Evolutionary conservation across 2,888 invertebrate species (phyloP).

Genomic region (Hipparchia semele): DNA sequence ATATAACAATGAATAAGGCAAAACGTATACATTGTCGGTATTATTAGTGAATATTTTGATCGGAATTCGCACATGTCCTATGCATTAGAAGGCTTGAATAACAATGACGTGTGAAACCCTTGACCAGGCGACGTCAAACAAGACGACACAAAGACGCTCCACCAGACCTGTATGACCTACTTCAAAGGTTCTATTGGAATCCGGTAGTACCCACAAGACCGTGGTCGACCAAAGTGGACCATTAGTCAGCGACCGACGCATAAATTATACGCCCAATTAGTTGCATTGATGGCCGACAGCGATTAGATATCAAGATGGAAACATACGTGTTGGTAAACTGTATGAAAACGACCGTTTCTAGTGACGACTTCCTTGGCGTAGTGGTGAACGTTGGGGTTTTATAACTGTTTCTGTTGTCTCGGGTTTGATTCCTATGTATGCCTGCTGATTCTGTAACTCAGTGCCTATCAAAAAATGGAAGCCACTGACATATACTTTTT

Average conservation of each 20-base stretch:
- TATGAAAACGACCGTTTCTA: background rate
- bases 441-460: too few relatives aligned
- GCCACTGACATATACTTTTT: too few relatives aligned
- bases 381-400: too few relatives aligned
- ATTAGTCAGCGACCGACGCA: conserved; percentile 70
- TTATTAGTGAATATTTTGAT: background rate
- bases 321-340: conserved; percentile 38
- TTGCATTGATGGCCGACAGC: conserved; percentile 68
- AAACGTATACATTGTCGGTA: too few relatives aligned
- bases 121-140: conserved; percentile 7
- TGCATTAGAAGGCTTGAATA: background rate
- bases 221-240: conserved; percentile 53
- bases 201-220: conserved; percentile 44
- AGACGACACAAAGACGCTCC: conserved; percentile 14
- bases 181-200: conserved; percentile 34
- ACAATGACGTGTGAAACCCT: background rate
- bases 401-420: too few relatives aligned
- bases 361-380: background rate
- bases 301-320: conserved; percentile 62
- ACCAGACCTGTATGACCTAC: conserved; percentile 20
- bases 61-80: background rate
- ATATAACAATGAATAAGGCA: too few relatives aligned
- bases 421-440: too few relatives aligned
- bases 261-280: conserved; percentile 77
- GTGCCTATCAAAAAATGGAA: too few relatives aligned